Evolutionary conservation across 2,797 vertebrate genomes (phyloP).

Genomic region (Mus caroli): DNA sequence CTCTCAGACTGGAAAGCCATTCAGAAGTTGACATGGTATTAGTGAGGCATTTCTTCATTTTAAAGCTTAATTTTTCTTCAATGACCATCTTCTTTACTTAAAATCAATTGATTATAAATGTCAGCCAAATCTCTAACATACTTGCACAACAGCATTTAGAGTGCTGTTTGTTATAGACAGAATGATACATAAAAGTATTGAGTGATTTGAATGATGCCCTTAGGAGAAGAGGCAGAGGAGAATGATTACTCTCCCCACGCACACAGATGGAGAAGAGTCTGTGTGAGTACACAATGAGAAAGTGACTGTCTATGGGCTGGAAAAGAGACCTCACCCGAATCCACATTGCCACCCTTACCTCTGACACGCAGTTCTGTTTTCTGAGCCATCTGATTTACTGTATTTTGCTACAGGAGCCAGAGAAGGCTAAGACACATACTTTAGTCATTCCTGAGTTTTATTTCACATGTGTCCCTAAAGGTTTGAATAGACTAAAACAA

Average conservation of each 20-base stretch:
- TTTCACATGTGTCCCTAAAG: not conserved
- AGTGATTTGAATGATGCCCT: not conserved
- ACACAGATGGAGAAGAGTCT: not conserved
- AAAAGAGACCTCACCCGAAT: not conserved
- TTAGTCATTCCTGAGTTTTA: conserved; percentile 35
- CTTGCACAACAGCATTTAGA: not conserved
- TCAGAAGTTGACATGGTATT: not conserved
- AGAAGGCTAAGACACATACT: not conserved
- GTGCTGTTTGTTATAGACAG: conserved; percentile 48
- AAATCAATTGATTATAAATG: conserved; percentile 46
- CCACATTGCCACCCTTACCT: not conserved
- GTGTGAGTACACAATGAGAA: not conserved
- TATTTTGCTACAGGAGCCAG: conserved; percentile 1
- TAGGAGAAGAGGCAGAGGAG: not conserved
- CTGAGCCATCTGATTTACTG: not conserved
- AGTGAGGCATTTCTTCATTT: not conserved
- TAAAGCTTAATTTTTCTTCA: not conserved
- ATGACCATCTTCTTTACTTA: not conserved
- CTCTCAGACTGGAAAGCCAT: not conserved
- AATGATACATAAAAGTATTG: not conserved
- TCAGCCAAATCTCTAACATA: not conserved
- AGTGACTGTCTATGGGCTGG: not conserved
- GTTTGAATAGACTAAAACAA: not conserved
- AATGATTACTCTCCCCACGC: not conserved
- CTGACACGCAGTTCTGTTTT: not conserved